Conservation (phyloP, 1,140 invertebrate genomes). For the Drosophila asahinai region DNA sequence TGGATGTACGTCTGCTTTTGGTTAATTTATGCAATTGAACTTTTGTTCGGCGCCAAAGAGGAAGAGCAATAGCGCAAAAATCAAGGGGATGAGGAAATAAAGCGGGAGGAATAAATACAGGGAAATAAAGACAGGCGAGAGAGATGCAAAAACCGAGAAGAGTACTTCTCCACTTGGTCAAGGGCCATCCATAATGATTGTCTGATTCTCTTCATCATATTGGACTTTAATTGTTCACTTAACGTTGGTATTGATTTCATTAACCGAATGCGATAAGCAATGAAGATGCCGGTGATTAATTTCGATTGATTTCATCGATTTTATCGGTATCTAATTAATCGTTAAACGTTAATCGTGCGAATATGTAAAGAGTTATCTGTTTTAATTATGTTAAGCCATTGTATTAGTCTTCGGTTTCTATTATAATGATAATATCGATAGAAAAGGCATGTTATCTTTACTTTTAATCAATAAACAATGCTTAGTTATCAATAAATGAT, state of each 20-base stretch:
- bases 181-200: slow-evolving; percentile 36
- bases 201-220: slow-evolving; percentile 20
- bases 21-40: slow-evolving; percentile 81
- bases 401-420: background rate
- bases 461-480: too few species aligned
- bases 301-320: background rate
- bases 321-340: background rate
- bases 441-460: background rate
- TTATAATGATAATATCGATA: background rate
- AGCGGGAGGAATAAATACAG: background rate
- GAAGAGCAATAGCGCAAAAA: slow-evolving; percentile 4
- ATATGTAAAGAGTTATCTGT: too few species aligned
- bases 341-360: background rate
- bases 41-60: slow-evolving; percentile 43
- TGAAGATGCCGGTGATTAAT: background rate
- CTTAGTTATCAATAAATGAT: too few species aligned
- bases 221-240: slow-evolving; percentile 34
- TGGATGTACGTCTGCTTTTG: slow-evolving; percentile 46
- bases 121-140: background rate
- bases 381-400: background rate
- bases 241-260: slow-evolving; percentile 10
- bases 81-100: background rate
- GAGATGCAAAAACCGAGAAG: slow-evolving; percentile 2
- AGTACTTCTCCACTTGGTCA: slow-evolving; percentile 18
- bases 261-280: background rate